Evolutionary conservation across 1,140 invertebrate species (phyloP), one percentile per base, ranked within the genome.

Genomic region (Rhagoletis pomonella): DNA sequence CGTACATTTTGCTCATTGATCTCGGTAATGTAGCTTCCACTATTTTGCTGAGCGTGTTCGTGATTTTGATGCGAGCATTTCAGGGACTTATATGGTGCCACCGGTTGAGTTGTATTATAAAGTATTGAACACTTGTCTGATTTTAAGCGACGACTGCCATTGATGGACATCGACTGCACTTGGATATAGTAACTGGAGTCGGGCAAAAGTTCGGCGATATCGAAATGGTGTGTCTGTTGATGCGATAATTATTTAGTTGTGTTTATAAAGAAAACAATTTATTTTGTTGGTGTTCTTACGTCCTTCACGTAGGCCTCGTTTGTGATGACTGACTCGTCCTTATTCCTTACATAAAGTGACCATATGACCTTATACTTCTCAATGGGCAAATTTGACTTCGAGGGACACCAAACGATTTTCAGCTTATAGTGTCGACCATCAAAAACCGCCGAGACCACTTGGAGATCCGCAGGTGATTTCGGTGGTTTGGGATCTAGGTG

Each of bases 101-200:
- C 55, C 0, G 89, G 84, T 42, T 91, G 81, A 44, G 95, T 96
- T 10, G 95, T 96, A 90, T 96, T 96, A 88, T 95, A 94, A 50
- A 96, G 94, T 86, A 96, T 93, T 14, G 95, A 95, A 0, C 94
- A 95, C 89, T 96, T 96, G 73, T 95, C 94, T 60, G 96, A 96
- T 69, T 95, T 94, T 17, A 96, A 91, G 87, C 95, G 94, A n/a
- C 95, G 94, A 19, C 94, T 93, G 2, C 95, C 96, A 89, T 94
- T 96, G 87, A 96, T 93, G 44, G 95, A 94, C 44, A 96, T 94
- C 6, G 95, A 95, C 91, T 96, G 96, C 2, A 96, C 95, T 94
- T 96, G 96, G 19, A 96, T 93, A 89, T 96, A 96, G 90, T 96
- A 96, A 90, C 95, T 94, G 1, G 95, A 96, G 89, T 95, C 94